Base-by-base conservation (phyloP, 2,888 invertebrate genomes). In the Euspilapteryx auroguttella region DNA sequence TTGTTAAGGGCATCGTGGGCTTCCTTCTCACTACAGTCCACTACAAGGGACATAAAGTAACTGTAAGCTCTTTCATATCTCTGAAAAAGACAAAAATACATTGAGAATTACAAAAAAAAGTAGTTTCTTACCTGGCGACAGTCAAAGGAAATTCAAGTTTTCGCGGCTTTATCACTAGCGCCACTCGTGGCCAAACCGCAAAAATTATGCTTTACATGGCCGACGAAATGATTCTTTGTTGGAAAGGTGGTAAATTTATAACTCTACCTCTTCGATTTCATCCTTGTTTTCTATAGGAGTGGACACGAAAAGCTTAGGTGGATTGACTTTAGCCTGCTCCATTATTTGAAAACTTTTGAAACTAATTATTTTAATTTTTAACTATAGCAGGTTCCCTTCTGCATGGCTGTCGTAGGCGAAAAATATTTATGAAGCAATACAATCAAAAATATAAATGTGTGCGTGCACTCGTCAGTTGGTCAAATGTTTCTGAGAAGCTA, bases 1-100 rank as follows among this genome's bases (percentile, higher is more conserved):
- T 87, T 90, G 54, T 91, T 93, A 28, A 96, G 79, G 15, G 88
- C 87, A 59, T 96, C 95, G 57, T 95, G 94, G 45, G 90, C 86
- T 71, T 96, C 95, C 54, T 94, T 90, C 51, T 96, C 96, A 45
- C 91, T 93, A 46, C 92, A 81, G 41, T 92, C 93, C 39, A 82
- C 79, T 33, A 86, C 86, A 44, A 93, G 77, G 44, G 81, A 83
- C 63, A 88, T 88, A 37, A 94, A 80, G 50, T 82, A 82, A 47
- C 78, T 79, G 65, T 87, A 89, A 47, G 89, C 89, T 53, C 89
- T 83, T 59, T 95, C 94, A 54, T 91, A 88, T 80, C 91, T 91
- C 95, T 96, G 82, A 52, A 80, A 80, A 47, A 38, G 45, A 50
- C 55, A 35, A 36, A 34, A 33, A 30, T 34, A 27, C 39, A 45